Evolutionary conservation across 2,888 invertebrate species (phyloP).

Genomic region (Noctua pronuba): DNA sequence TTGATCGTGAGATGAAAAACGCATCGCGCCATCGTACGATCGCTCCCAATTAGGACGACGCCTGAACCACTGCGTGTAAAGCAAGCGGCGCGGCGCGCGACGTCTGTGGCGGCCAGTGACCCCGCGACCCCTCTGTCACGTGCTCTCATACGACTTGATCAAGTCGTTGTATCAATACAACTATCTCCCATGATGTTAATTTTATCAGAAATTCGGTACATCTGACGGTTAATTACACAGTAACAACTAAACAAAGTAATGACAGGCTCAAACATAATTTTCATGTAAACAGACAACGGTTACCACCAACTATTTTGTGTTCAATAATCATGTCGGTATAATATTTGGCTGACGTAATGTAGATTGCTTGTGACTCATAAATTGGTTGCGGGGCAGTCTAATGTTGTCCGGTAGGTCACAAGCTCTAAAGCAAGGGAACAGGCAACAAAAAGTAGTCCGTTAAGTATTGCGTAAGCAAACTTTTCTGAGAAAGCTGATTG

Average conservation of each 20-base stretch:
- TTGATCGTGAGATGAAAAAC: too few relatives aligned
- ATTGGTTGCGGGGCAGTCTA: background rate
- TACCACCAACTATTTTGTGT: background rate
- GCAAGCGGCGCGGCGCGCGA: background rate
- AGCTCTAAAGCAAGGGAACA: background rate
- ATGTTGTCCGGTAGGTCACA: constrained; percentile 5
- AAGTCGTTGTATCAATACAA: too few relatives aligned
- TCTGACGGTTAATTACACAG: constrained; percentile 8
- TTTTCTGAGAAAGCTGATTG: constrained; percentile 14
- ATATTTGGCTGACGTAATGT: constrained; percentile 33
- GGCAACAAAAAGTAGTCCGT: constrained; percentile 4
- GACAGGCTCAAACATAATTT: background rate
- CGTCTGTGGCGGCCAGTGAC: constrained; percentile 40
- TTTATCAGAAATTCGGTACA: background rate
- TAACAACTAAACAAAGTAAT: constrained; percentile 6
- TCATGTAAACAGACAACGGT: background rate
- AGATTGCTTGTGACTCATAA: background rate
- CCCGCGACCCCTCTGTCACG: constrained; percentile 33
- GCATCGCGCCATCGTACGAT: too few relatives aligned
- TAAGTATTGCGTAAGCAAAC: constrained; percentile 14
- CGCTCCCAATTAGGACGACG: too few relatives aligned
- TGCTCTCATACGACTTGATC: background rate
- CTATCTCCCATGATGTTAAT: background rate
- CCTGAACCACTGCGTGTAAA: background rate
- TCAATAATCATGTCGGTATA: background rate